Percentiles rank a stretch among this genome's conserved stretches.
Conservation (phyloP, 1,140 invertebrate species). For the Nomia melanderi region DNA sequence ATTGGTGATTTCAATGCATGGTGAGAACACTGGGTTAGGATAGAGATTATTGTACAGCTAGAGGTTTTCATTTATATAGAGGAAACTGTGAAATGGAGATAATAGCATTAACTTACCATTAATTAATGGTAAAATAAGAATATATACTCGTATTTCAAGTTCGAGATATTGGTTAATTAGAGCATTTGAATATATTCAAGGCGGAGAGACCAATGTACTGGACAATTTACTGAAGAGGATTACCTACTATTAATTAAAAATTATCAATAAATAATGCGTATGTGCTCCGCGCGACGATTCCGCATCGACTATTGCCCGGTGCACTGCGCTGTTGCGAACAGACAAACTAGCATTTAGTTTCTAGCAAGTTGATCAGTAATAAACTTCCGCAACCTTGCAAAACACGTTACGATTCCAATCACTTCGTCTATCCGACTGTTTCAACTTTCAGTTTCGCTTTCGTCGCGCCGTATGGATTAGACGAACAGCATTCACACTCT, state of each 20-base stretch:
- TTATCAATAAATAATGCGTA: too few species aligned
- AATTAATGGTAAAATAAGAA: too few species aligned
- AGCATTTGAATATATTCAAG: too few species aligned
- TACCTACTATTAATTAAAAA: too few species aligned
- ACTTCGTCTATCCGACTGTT: background rate
- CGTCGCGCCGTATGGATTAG: background rate
- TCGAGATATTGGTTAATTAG: too few species aligned
- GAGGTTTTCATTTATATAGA: too few species aligned
- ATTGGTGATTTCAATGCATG: background rate
- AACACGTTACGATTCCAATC: background rate
- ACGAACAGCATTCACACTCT: background rate
- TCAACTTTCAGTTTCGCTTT: background rate
- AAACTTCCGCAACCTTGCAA: background rate
- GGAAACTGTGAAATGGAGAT: too few species aligned
- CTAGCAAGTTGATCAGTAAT: background rate
- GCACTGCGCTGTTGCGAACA: background rate
- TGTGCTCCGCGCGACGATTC: conserved; percentile 6
- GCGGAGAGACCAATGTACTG: too few species aligned
- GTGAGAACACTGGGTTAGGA: background rate
- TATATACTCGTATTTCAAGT: too few species aligned
- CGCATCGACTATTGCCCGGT: background rate
- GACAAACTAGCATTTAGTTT: background rate
- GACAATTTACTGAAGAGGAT: too few species aligned
- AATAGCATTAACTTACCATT: too few species aligned
- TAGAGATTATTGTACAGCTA: too few species aligned